These are phyloP conservation scores for Cyclura pinguis DNA, from an alignment of 2,797 vertebrate species.

Conservation along the genomic window DNA sequence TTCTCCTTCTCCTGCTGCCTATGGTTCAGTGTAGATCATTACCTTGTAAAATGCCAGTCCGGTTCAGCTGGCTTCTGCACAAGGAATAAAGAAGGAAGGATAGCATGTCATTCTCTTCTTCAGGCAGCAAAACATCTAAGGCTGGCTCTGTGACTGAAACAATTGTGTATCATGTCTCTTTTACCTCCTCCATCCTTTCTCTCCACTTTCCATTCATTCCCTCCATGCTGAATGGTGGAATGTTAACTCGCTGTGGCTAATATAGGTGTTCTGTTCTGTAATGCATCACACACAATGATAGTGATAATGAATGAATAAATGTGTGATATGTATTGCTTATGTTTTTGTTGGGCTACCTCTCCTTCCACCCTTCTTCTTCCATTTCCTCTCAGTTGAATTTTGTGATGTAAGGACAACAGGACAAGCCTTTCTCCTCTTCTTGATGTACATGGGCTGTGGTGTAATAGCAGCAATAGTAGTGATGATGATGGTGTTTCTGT, in stretches of 20 bases:
- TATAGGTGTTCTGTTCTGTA: not conserved
- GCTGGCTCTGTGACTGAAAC: not conserved
- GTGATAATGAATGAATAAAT: not conserved
- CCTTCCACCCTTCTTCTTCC: not conserved
- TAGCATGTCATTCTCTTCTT: too few relatives aligned
- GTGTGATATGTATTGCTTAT: not conserved
- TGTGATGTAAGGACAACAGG: not conserved
- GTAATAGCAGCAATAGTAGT: not conserved
- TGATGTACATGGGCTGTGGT: not conserved
- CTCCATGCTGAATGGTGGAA: not conserved
- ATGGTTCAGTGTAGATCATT: too few relatives aligned
- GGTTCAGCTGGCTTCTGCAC: too few relatives aligned
- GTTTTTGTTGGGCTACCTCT: not conserved
- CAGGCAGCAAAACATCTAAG: too few relatives aligned
- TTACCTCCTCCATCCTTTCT: not conserved
- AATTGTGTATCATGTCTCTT: not conserved
- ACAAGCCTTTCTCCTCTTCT: not conserved
- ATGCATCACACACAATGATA: not conserved
- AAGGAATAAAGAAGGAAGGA: too few relatives aligned
- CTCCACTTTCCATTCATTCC: not conserved
- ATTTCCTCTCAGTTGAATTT: not conserved
- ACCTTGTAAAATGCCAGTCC: too few relatives aligned
- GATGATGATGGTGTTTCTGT: not conserved
- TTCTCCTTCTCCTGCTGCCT: not conserved
- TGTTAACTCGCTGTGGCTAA: not conserved